Evolutionary conservation across 2,797 vertebrate genomes (phyloP), one percentile per base, ranked within the genome.

Genomic region (Pangasius mekongensis): DNA sequence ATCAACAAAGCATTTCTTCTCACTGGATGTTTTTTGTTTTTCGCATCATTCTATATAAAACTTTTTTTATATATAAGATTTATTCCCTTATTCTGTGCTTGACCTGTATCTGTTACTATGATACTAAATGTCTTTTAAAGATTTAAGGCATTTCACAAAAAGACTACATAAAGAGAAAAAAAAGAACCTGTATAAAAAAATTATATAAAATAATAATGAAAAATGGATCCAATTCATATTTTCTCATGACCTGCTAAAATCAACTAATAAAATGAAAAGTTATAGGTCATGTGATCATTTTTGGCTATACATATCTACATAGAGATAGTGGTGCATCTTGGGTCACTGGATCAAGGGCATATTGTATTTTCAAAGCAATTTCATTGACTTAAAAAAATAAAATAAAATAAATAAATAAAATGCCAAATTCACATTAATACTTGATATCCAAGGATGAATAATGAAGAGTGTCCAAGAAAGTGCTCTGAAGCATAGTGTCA

Each of bases 401-500:
- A 39, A 33, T 33, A 33, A 33, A 36, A 11, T 13, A 80, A 20
- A 3, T 33, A 11, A 27, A 83, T 39, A 20, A 30, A 30, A n/a
- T 66, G 13, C 33, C 58, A 43, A 62, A 49, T 83, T 83, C 33
- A 11, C 14, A 64, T 82, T 66, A 47, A 67, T 84, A 67, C 62
- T 52, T 67, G 60, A 84, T 62, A 66, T 67, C 82, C 27, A 67
- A 67, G 82, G 67, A 84, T 84, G 47, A 84, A 69, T 84, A 54
- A 67, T 84, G 83, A 52, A 69, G 52, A 84, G 16, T 69, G 33
- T n/a, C 49, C 73, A 66, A 47, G 20, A 78, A 74, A 58, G 18
- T 30, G 43, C 64, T 30, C 39, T 85, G 36, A 80, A 33, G 64
- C 64, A 71, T 4, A 73, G n/a, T 43, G 62, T 82, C 74, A 88